These are phyloP conservation scores for Meriones unguiculatus DNA, from an alignment of 2,113 vertebrate genomes.

Conservation along the genomic window DNA sequence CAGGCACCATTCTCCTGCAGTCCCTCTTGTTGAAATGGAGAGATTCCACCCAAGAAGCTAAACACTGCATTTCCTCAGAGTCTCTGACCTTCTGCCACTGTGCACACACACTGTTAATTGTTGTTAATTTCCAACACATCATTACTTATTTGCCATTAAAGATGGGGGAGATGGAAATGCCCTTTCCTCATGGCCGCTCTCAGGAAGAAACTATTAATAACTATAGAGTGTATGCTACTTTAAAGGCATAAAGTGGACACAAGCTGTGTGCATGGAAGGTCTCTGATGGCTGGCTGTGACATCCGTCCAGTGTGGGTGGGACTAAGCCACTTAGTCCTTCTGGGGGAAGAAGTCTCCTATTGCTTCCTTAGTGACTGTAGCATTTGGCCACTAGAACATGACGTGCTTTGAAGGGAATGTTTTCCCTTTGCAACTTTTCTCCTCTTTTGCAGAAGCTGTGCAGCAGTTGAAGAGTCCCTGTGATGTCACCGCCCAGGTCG, in stretches of 20 bases:
- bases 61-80: slow-evolving; percentile 68
- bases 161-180: slow-evolving; percentile 82
- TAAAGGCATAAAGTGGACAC: slow-evolving; percentile 74
- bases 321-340: background rate
- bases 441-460: slow-evolving; percentile 30
- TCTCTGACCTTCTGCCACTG: slow-evolving; percentile 83
- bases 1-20: slow-evolving; percentile 12
- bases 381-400: slow-evolving; percentile 25
- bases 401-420: slow-evolving; percentile 53
- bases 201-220: slow-evolving; percentile 84
- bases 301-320: background rate
- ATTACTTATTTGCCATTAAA: slow-evolving; percentile 88
- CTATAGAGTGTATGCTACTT: slow-evolving; percentile 80
- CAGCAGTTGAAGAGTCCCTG: slow-evolving; percentile 9
- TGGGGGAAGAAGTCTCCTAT: background rate
- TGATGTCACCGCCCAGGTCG: slow-evolving; percentile 30
- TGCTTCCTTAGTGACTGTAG: background rate
- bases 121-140: slow-evolving; percentile 88
- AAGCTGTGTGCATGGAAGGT: slow-evolving; percentile 63
- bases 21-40: slow-evolving; percentile 59
- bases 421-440: slow-evolving; percentile 31
- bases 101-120: slow-evolving; percentile 86
- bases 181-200: slow-evolving; percentile 85
- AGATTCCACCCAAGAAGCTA: slow-evolving; percentile 68
- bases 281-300: slow-evolving; percentile 43